Evolutionary conservation across 2,888 invertebrate genomes (phyloP), one percentile per base, ranked within the genome.

Genomic region (Agrenia bidenticulata): DNA sequence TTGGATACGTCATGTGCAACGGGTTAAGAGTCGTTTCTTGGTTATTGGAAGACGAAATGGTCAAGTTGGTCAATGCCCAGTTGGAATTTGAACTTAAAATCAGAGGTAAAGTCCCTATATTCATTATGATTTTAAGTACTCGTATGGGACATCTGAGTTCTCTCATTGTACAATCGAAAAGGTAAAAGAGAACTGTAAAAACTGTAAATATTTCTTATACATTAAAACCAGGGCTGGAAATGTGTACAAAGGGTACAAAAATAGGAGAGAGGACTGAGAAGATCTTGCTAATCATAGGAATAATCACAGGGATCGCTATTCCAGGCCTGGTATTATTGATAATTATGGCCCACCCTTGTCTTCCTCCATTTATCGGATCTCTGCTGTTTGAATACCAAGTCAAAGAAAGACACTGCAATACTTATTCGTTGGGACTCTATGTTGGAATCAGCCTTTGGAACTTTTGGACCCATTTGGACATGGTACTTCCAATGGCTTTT

Each of bases 391-490:
- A 57, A 15, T 66, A 66, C 49, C 7, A 37, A 1, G 49, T 58
- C 32, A 23, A 63, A 27, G 56, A 45, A 23, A 4, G 32, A 5
- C 5, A n/a, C 15, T 66, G 66, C 54, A 17, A 26, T 0, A 62
- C 62, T 1, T 37, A 56, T 15, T 61, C 62, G 1, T 63, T 51
- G 53, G n/a, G 58, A 1, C 24, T 58, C 2, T 63, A 66, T 26
- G 17, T 63, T 1, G 42, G 37, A 19, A 51, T 66, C 15, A 45
- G 55, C 21, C 13, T 66, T 15, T 19, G 23, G 2, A 66, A 66
- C 27, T 53, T 42, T 7, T 66, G 66, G 66, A 66, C 63, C 59
- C 66, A 66, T 49, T 60, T 66, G 45, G 66, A 66, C 27, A 66
- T 66, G 66, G 66, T 66, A 17, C 55, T 66, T 2, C 62, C 59